phyloP scores from a whole-genome alignment of 2,888 invertebrate genomes.

The Drosophila paranaensis region DNA sequence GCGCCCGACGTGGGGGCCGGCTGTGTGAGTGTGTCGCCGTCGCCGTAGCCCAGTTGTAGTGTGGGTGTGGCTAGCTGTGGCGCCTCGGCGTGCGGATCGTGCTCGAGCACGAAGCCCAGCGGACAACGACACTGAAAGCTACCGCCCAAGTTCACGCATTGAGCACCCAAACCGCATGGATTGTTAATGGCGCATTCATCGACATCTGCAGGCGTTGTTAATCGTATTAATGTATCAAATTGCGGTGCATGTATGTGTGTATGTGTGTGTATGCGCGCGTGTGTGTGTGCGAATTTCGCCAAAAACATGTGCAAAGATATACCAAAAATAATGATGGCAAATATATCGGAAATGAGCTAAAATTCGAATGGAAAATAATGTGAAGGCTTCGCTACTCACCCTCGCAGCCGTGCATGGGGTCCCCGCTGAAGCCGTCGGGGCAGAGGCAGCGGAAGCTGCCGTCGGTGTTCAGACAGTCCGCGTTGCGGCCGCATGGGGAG shows the following conservation, averaged over 20 bases:
- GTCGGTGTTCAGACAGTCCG: constrained; percentile 91
- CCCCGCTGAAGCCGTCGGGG: constrained; percentile 92
- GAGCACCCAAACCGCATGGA: constrained; percentile 89
- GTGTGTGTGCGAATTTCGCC: constrained; percentile 41
- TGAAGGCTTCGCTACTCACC: constrained; percentile 50
- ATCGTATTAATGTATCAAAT: constrained; percentile 60
- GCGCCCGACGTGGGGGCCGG: constrained; percentile 68
- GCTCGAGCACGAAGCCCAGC: constrained; percentile 88
- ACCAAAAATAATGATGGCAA: constrained; percentile 37
- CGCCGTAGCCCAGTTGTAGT: constrained; percentile 67
- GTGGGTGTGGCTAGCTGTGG: constrained; percentile 40
- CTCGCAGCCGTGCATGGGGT: constrained; percentile 89
- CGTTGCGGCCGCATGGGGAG: constrained; percentile 91
- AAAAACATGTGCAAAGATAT: constrained; percentile 42
- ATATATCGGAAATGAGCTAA: constrained; percentile 48
- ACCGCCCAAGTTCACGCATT: constrained; percentile 91
- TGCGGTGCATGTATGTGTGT: constrained; percentile 48
- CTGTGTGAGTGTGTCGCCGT: constrained; percentile 51
- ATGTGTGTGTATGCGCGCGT: constrained; percentile 27
- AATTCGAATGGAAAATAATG: constrained; percentile 9
- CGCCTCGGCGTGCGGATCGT: constrained; percentile 64
- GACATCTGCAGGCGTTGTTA: constrained; percentile 86
- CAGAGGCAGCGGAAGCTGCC: constrained; percentile 93
- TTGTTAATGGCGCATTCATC: constrained; percentile 88
- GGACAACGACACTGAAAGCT: constrained; percentile 91